Percentiles rank a stretch among this genome's conserved stretches.
Conservation (phyloP, 2,888 invertebrate genomes). For the Morpho helenor region DNA sequence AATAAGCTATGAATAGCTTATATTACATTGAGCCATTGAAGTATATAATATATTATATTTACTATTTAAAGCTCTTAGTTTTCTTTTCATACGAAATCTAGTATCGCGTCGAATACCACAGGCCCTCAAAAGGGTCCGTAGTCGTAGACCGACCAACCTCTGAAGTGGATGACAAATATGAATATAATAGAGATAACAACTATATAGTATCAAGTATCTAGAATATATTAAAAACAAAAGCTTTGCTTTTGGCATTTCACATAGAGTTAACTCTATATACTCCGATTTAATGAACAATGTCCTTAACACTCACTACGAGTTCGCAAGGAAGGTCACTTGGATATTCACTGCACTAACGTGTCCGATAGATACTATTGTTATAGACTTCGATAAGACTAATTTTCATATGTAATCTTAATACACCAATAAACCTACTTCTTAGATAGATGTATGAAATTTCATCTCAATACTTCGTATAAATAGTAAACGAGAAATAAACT, state of each 20-base stretch:
- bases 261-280: conserved; percentile 40
- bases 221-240: conserved; percentile 67
- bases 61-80: conserved; percentile 80
- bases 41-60: conserved; percentile 72
- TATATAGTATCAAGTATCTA: conserved; percentile 63
- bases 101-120: conserved; percentile 63
- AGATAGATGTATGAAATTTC: conserved; percentile 4
- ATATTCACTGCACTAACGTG: conserved; percentile 56
- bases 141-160: conserved; percentile 33
- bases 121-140: conserved; percentile 37
- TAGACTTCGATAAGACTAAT: conserved; percentile 8
- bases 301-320: conserved; percentile 59
- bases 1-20: conserved; percentile 74
- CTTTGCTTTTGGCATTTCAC: conserved; percentile 68
- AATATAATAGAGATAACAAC: conserved; percentile 58
- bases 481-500: not conserved
- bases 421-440: conserved; percentile 10
- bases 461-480: conserved; percentile 6
- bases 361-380: conserved; percentile 33
- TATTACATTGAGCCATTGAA: conserved; percentile 74
- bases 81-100: conserved; percentile 66
- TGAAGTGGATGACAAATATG: conserved; percentile 43
- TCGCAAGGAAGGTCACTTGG: conserved; percentile 70
- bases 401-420: conserved; percentile 10
- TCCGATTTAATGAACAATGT: conserved; percentile 37